phyloP scores from a whole-genome alignment of 2,797 vertebrate species.

The Echiichthys vipera region DNA sequence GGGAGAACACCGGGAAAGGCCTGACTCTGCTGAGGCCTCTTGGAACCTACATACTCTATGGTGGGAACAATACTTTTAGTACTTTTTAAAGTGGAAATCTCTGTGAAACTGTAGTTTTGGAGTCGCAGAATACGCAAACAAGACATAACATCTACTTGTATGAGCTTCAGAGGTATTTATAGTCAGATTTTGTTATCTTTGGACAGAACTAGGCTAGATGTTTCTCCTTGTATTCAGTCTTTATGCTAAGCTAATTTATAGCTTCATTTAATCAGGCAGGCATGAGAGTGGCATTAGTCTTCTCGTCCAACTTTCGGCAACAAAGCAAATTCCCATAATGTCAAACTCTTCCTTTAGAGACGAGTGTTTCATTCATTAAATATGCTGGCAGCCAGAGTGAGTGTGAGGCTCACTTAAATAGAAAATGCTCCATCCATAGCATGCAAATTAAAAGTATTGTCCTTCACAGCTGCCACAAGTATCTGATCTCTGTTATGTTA shows the following conservation, averaged over 20 bases:
- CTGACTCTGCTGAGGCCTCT: constrained; percentile 95
- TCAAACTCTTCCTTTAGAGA: background rate
- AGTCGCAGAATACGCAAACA: too few relatives aligned
- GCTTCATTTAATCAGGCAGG: background rate
- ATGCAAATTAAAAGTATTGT: constrained; percentile 36
- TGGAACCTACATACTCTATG: constrained; percentile 97
- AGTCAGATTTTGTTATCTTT: background rate
- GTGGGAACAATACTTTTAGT: constrained; percentile 79
- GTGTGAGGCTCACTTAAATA: constrained; percentile 15
- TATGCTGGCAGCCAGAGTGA: background rate
- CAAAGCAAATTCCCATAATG: background rate
- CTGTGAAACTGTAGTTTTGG: too few relatives aligned
- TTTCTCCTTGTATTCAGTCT: background rate
- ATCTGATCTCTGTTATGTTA: constrained; percentile 31
- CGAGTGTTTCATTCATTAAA: background rate
- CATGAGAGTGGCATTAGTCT: background rate
- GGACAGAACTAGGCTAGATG: background rate
- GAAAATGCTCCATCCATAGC: constrained; percentile 7
- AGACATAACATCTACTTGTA: background rate
- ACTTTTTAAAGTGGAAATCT: background rate
- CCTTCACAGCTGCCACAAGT: constrained; percentile 31
- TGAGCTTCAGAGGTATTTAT: background rate
- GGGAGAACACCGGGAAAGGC: constrained; percentile 97
- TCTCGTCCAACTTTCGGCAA: background rate
- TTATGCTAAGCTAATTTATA: background rate